Evolutionary conservation across 2,888 invertebrate genomes (phyloP).

Genomic region (Drosophila multiciliata): DNA sequence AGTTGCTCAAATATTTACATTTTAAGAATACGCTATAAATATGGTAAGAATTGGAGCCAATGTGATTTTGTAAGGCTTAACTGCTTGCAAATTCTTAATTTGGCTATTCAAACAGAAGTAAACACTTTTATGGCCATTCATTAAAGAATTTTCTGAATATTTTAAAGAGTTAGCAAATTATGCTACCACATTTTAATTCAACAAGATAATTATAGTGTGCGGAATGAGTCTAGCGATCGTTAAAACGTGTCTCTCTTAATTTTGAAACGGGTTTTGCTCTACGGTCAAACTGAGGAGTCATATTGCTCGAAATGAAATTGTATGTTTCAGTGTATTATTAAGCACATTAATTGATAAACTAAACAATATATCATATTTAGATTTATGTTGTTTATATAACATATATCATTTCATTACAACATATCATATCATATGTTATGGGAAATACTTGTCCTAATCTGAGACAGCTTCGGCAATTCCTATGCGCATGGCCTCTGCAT

Average conservation of each 20-base stretch:
- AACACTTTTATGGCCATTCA: background rate
- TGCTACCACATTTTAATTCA: background rate
- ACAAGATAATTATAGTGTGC: background rate
- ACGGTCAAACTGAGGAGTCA: background rate
- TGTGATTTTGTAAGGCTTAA: background rate
- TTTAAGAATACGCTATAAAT: background rate
- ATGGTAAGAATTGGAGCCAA: background rate
- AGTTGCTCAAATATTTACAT: background rate
- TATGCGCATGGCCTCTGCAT: slow-evolving; percentile 37
- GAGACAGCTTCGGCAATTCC: slow-evolving; percentile 50
- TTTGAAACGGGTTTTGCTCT: background rate
- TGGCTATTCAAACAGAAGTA: background rate
- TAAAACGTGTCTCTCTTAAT: background rate
- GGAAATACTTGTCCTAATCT: background rate
- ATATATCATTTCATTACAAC: too few relatives aligned
- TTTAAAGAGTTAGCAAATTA: background rate
- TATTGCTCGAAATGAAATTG: background rate
- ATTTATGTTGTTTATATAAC: too few relatives aligned
- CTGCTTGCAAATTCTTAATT: background rate
- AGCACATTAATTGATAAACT: background rate
- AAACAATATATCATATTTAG: background rate
- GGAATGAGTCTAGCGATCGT: background rate
- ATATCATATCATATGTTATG: background rate
- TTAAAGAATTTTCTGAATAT: background rate
- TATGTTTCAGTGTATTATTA: background rate